Evolutionary conservation across 1,140 invertebrate species (phyloP).

Genomic region (Aricia agestis): DNA sequence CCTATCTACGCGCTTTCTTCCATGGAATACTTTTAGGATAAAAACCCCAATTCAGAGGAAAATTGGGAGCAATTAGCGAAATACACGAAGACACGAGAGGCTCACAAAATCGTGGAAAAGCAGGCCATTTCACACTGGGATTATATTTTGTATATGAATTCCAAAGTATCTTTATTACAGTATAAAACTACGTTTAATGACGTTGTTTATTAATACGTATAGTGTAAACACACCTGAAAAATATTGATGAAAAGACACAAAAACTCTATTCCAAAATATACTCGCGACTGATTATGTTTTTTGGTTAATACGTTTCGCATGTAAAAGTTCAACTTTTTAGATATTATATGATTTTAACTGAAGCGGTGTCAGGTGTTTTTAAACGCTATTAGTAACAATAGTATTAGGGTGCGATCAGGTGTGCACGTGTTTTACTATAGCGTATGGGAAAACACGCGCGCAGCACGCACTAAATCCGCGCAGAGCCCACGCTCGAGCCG

Average conservation of each 20-base stretch:
- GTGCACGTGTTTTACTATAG: too few relatives aligned
- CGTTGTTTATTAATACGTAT: background rate
- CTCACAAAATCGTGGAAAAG: background rate
- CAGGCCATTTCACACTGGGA: background rate
- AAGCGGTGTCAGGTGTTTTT: background rate
- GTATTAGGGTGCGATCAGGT: too few relatives aligned
- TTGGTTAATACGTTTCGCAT: background rate
- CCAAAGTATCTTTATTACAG: constrained; percentile 14
- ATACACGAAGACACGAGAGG: too few relatives aligned
- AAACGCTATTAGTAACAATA: too few relatives aligned
- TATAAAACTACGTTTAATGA: constrained; percentile 9
- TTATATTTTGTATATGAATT: background rate
- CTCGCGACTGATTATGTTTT: background rate
- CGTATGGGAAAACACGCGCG: too few relatives aligned
- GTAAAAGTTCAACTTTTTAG: background rate
- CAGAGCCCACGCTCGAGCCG: too few relatives aligned
- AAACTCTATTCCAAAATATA: background rate
- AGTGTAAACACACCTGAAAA: background rate
- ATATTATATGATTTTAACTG: background rate
- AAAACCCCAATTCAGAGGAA: too few relatives aligned
- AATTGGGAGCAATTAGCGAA: too few relatives aligned
- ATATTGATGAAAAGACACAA: background rate
- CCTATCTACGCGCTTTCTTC: too few relatives aligned
- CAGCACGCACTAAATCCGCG: too few relatives aligned
- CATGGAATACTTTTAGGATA: too few relatives aligned